Evolutionary conservation across 1,140 invertebrate species (phyloP), one percentile per base, ranked within the genome.

Genomic region (Lycorma delicatula): DNA sequence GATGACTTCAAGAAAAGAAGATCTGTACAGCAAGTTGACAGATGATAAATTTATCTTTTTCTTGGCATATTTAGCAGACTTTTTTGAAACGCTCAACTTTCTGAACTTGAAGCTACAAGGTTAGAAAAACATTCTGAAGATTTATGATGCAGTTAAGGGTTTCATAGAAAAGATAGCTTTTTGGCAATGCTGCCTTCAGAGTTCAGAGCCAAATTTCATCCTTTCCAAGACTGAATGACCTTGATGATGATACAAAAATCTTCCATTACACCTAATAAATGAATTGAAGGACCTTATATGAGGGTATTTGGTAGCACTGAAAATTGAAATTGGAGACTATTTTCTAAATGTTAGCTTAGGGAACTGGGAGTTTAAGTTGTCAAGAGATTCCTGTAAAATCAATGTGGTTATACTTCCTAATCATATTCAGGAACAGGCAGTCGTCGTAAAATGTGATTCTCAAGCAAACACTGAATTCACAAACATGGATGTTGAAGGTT

Each of bases 101-200:
- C 58, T 68, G 46, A 59, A 51, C 53, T 29, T 48, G 62, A 27
- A 16, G 70, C 26, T 67, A 54, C 54, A 57, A 67, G 50, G n/a
- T n/a, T n/a, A n/a, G n/a, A n/a, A n/a, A n/a, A n/a, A n/a, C n/a
- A n/a, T n/a, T n/a, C n/a, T n/a, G n/a, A n/a, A n/a, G n/a, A n/a
- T n/a, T n/a, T n/a, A n/a, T n/a, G n/a, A n/a, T n/a, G n/a, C n/a
- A n/a, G n/a, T n/a, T n/a, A n/a, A n/a, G n/a, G n/a, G n/a, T n/a
- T n/a, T n/a, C n/a, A n/a, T n/a, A n/a, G n/a, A n/a, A n/a, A n/a
- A n/a, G n/a, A n/a, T n/a, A n/a, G n/a, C n/a, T n/a, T n/a, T n/a
- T n/a, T n/a, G n/a, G n/a, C n/a, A n/a, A n/a, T n/a, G n/a, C n/a
- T n/a, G n/a, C n/a, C n/a, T n/a, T n/a, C n/a, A n/a, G n/a, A n/a